A percentile compares a stretch with the other conserved stretches of the same genome.
Evolutionary conservation across 1,140 invertebrate species (phyloP).

Genomic region (Brachionus koreanus): DNA sequence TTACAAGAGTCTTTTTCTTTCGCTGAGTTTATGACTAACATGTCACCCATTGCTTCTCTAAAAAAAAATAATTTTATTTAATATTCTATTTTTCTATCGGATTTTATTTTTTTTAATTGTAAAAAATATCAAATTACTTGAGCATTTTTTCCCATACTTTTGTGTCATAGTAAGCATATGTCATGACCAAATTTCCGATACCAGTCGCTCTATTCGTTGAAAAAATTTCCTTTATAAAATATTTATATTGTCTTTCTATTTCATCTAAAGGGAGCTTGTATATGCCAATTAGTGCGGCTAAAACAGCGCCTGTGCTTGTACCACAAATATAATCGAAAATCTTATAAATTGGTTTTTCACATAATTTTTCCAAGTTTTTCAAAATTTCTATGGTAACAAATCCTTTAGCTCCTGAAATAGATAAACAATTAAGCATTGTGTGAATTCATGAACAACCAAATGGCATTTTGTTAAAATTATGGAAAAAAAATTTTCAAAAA

Average conservation of each 20-base stretch:
- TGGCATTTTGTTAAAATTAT: no score
- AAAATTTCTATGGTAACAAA: constrained; percentile 39
- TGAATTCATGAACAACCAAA: background rate
- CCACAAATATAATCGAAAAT: constrained; percentile 85
- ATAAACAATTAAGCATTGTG: background rate
- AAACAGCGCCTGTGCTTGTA: constrained; percentile 73
- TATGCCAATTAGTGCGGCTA: constrained; percentile 57
- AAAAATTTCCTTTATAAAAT: constrained; percentile 70
- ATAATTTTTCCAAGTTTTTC: constrained; percentile 40
- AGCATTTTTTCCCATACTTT: constrained; percentile 76
- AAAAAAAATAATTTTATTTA: background rate
- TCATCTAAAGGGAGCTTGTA: constrained; percentile 64
- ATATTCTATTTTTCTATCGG: background rate
- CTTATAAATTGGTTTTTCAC: constrained; percentile 62
- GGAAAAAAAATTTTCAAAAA: no score
- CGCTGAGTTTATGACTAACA: constrained; percentile 33
- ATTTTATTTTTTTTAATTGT: background rate
- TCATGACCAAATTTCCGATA: constrained; percentile 74
- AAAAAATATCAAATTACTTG: constrained; percentile 52
- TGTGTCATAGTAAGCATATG: constrained; percentile 85
- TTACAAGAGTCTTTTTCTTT: constrained; percentile 64
- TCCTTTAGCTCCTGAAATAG: constrained; percentile 3
- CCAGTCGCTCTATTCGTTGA: constrained; percentile 68
- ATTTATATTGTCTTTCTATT: constrained; percentile 67
- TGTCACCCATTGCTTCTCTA: constrained; percentile 41